Evolutionary conservation across 2,888 invertebrate genomes (phyloP).

Genomic region (Zele albiditarsus): DNA sequence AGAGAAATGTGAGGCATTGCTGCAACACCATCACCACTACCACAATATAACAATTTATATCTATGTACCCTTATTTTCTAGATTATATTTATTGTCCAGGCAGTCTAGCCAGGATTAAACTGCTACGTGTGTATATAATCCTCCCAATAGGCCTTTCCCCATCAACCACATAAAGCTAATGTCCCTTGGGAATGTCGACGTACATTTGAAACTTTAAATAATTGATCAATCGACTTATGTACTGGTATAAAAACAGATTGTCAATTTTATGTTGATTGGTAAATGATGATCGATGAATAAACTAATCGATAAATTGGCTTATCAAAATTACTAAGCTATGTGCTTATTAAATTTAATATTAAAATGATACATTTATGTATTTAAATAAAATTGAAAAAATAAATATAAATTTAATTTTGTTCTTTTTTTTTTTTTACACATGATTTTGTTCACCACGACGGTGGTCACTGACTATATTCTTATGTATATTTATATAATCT

Average conservation of each 20-base stretch:
- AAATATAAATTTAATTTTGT: background rate
- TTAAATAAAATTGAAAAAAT: background rate
- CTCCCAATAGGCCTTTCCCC: background rate
- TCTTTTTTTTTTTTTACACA: background rate
- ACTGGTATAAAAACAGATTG: background rate
- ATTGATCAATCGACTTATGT: background rate
- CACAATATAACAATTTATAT: constrained; percentile 22
- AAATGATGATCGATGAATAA: background rate
- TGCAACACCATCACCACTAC: background rate
- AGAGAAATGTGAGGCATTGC: constrained; percentile 25
- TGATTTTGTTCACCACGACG: background rate
- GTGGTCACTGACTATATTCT: background rate
- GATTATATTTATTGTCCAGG: constrained; percentile 57
- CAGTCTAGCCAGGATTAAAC: constrained; percentile 31
- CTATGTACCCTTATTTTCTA: constrained; percentile 55
- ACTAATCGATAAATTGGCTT: background rate
- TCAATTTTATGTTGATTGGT: background rate
- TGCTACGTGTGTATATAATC: background rate
- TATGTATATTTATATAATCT: background rate
- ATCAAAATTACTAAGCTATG: background rate
- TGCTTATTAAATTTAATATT: background rate
- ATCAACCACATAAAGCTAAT: background rate
- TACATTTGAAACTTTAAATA: background rate
- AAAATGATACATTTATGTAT: too few species aligned
- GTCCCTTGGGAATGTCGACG: constrained; percentile 6